phyloP scores from a whole-genome alignment of 1,140 invertebrate species.

The Drosophila sp. region DNA sequence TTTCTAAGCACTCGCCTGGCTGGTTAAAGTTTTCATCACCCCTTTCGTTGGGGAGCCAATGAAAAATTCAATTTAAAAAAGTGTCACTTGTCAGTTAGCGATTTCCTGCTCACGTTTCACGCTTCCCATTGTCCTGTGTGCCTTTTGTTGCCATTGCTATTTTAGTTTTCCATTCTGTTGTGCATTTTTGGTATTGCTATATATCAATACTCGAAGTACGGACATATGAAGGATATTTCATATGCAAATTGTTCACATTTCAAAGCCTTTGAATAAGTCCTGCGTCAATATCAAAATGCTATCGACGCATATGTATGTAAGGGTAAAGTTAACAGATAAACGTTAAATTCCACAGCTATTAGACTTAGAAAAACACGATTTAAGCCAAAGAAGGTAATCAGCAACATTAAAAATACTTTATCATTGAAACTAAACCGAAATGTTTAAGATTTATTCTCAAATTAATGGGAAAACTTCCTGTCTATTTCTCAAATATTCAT shows the following conservation, averaged over 20 bases:
- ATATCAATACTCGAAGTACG: background rate
- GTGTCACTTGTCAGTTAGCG: constrained; percentile 72
- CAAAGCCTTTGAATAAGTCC: constrained; percentile 15
- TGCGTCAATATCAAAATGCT: constrained; percentile 50
- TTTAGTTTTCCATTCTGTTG: constrained; percentile 35
- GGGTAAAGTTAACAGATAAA: too few relatives aligned
- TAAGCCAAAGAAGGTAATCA: too few relatives aligned
- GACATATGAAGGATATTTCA: constrained; percentile 52
- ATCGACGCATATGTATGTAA: too few relatives aligned
- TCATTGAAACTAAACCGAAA: too few relatives aligned
- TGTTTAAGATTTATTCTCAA: too few relatives aligned
- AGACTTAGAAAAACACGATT: too few relatives aligned
- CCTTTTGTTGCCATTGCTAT: constrained; percentile 53
- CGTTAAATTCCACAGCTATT: too few relatives aligned
- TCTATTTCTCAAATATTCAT: too few relatives aligned
- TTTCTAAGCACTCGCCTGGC: background rate
- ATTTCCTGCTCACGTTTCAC: constrained; percentile 25
- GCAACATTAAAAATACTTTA: too few relatives aligned
- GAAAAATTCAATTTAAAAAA: constrained; percentile 73
- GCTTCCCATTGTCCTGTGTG: constrained; percentile 42
- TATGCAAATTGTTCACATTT: constrained; percentile 69
- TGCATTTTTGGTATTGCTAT: constrained; percentile 42
- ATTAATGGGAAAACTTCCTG: too few relatives aligned
- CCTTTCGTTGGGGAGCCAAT: constrained; percentile 2
- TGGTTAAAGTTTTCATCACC: background rate